Evolutionary conservation across 1,140 invertebrate species (phyloP), one percentile per base, ranked within the genome.

Genomic region (Drosophila kikkawai): DNA sequence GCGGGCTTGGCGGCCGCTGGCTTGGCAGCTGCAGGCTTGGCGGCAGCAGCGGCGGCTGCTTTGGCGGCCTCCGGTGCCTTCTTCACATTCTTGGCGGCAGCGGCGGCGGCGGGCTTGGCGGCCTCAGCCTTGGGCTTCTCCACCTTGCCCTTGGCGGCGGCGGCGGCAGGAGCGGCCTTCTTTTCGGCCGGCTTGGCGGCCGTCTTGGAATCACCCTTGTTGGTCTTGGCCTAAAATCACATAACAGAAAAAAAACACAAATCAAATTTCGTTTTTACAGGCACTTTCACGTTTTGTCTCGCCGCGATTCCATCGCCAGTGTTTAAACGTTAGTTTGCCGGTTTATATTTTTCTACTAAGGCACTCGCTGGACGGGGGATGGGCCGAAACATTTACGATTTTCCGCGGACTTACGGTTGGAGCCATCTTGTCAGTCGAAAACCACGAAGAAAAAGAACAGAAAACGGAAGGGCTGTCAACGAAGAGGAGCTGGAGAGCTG

Each of bases 111-210:
- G 7, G 91, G 92, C 68, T 92, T 92, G 47, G 92, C 78, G 32
- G 92, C 81, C 74, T 93, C 91, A 61, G 91, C 82, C 61, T 92
- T 92, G n/a, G 92, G 88, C 64, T 93, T 93, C 76, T 93, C 92
- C 55, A 93, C 92, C 61, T 93, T 93, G 68, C 92, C 92, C 70
- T 93, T 93, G 48, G 92, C 92, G 36, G 65, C 56, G 36, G 68
- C 73, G 51, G 92, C 91, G 34, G 91, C 82, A 55, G 91, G 81
- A 37, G 91, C 80, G 42, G 91, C 78, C 80, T 92, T 92, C 76
- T 92, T 91, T 34, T 92, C 90, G 22, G 92, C 82, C 56, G 86
- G 78, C 82, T 92, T 92, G 41, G 90, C 81, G 60, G 90, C 86
- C 55, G 85, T 58, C 77, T 93, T 92, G 45, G 87, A 70, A 77